phyloP scores from a whole-genome alignment of 2,113 vertebrate genomes.

The Gymnarchus niloticus region DNA sequence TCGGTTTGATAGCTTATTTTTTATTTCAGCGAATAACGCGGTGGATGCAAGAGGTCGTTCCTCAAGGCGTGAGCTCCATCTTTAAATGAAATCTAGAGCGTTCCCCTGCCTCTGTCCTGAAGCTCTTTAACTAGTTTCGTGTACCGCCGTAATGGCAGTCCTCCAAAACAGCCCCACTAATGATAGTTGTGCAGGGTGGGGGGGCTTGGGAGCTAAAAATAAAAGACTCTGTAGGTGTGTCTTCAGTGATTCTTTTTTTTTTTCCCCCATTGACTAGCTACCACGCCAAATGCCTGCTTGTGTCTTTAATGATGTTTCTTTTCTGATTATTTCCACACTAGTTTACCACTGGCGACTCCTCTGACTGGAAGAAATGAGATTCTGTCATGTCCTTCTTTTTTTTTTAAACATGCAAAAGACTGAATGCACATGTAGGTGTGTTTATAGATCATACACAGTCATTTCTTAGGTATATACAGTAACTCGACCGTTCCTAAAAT shows the following conservation, averaged over 20 bases:
- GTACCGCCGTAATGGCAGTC: conserved; percentile 32
- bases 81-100: not conserved
- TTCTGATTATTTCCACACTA: conserved; percentile 69
- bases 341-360: conserved; percentile 54
- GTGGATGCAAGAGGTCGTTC: not conserved
- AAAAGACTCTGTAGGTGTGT: conserved; percentile 78
- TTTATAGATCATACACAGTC: not conserved
- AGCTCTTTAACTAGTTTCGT: not conserved
- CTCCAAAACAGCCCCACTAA: conserved; percentile 37
- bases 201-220: conserved; percentile 64
- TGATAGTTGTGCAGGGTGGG: conserved; percentile 34
- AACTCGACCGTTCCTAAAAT: not conserved
- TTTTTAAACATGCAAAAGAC: too few species aligned
- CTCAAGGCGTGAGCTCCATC: not conserved
- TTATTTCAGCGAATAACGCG: not conserved
- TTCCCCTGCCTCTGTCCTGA: not conserved
- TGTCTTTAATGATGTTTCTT: conserved; percentile 82
- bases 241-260: conserved; percentile 84
- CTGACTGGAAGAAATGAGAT: too few species aligned
- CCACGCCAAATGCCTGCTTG: conserved; percentile 83
- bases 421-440: not conserved
- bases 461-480: not conserved
- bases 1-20: not conserved
- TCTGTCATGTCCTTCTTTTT: too few species aligned
- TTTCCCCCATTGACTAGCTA: conserved; percentile 86